Percentiles rank a stretch among this genome's conserved stretches.
Conservation (phyloP, 2,888 invertebrate genomes). For the Epinotia bilunana region DNA sequence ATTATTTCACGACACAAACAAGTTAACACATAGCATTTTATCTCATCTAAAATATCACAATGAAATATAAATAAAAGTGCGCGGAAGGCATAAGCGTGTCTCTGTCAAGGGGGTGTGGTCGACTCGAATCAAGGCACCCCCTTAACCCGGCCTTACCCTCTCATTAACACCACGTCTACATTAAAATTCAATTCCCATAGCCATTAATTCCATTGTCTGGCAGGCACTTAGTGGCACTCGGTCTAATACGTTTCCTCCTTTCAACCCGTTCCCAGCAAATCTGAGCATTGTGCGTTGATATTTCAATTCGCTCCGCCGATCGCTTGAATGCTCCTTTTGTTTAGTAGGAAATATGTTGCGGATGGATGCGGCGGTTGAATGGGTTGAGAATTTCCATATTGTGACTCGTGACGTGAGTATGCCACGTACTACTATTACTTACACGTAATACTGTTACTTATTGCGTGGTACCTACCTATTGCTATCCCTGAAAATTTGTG, state of each 20-base stretch:
- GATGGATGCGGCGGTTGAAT: conserved; percentile 26
- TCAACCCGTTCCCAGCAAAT: conserved; percentile 53
- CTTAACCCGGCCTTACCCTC: background rate
- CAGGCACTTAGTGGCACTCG: conserved; percentile 33
- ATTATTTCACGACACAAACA: no score
- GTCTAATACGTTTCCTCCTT: conserved; percentile 34
- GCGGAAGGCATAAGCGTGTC: no score
- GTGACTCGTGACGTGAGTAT: no score
- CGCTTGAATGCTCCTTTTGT: conserved; percentile 71
- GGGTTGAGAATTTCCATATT: background rate
- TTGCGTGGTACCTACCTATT: no score
- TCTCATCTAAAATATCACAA: no score
- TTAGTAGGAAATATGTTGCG: conserved; percentile 50
- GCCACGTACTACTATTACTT: no score
- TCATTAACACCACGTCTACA: conserved; percentile 1
- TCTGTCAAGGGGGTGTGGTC: no score
- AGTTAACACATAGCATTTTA: no score
- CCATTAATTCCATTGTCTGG: conserved; percentile 23
- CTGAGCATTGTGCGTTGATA: conserved; percentile 69
- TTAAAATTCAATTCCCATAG: conserved; percentile 16
- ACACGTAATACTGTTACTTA: no score
- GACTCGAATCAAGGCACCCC: no score
- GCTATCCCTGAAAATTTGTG: no score
- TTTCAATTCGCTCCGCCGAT: conserved; percentile 66
- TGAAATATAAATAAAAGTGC: no score